Conservation (phyloP, 2,888 invertebrate genomes). For the Artemia sp. region DNA sequence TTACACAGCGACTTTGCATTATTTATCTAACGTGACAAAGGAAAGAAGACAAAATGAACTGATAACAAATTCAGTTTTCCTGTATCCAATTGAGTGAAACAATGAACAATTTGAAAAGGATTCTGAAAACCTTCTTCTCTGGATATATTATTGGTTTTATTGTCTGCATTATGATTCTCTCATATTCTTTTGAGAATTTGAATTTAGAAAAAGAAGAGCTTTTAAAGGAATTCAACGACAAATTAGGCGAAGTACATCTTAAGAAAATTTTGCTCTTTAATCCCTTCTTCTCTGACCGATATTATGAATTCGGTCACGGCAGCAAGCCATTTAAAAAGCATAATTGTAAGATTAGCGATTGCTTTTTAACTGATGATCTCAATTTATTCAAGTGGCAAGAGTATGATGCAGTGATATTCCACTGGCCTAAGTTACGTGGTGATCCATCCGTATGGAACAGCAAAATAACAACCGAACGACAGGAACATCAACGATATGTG, state of each 20-base stretch:
- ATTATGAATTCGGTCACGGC: slow-evolving; percentile 4
- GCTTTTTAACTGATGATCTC: slow-evolving; percentile 4
- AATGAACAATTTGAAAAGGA: too few species aligned
- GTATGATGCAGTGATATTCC: background rate
- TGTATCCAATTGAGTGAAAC: too few species aligned
- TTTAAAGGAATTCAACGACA: background rate
- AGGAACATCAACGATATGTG: slow-evolving; percentile 9
- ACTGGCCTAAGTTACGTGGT: slow-evolving; percentile 5
- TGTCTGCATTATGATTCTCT: too few species aligned
- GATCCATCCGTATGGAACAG: background rate
- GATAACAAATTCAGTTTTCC: too few species aligned
- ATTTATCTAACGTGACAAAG: too few species aligned
- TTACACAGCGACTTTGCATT: too few species aligned
- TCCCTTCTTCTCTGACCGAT: background rate
- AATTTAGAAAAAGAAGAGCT: background rate
- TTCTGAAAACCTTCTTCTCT: too few species aligned
- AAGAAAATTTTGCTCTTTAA: background rate
- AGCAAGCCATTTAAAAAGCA: background rate
- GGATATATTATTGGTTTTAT: too few species aligned
- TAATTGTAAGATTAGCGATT: background rate
- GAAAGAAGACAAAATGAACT: too few species aligned
- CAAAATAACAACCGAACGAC: background rate
- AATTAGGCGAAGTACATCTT: background rate
- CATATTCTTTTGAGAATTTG: too few species aligned
- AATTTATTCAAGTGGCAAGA: background rate